Conservation (phyloP, 1,140 invertebrate genomes). For the Conus ventricosus region DNA sequence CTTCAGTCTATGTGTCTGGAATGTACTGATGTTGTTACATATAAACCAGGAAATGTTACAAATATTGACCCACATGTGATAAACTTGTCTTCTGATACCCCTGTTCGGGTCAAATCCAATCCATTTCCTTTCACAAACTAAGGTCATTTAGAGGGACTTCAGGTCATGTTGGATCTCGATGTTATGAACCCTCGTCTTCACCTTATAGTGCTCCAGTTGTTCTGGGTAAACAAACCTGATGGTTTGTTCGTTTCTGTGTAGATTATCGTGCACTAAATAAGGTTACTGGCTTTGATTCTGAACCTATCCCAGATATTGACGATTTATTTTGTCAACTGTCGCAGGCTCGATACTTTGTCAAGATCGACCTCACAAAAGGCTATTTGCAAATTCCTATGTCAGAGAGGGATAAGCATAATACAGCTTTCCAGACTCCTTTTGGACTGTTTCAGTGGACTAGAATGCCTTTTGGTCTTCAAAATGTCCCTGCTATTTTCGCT, state of each 20-base stretch:
- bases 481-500: no score
- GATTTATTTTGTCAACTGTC: slow-evolving; percentile 61
- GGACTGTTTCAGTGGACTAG: slow-evolving; percentile 51
- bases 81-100: no score
- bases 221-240: slow-evolving; percentile 74
- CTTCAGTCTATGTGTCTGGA: no score
- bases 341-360: slow-evolving; percentile 71
- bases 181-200: slow-evolving; percentile 65
- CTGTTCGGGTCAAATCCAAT: neutral
- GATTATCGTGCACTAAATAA: slow-evolving; percentile 74
- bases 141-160: slow-evolving; percentile 67
- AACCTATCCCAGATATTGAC: slow-evolving; percentile 48
- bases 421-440: slow-evolving; percentile 45
- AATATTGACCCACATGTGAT: no score
- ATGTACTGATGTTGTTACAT: no score
- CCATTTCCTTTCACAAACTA: neutral
- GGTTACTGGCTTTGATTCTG: slow-evolving; percentile 45
- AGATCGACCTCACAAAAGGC: slow-evolving; percentile 75
- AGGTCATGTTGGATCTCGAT: slow-evolving; percentile 67
- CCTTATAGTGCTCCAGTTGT: slow-evolving; percentile 78
- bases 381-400: slow-evolving; percentile 75
- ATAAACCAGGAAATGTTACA: no score
- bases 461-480: slow-evolving; percentile 58
- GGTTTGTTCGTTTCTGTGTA: slow-evolving; percentile 74
- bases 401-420: slow-evolving; percentile 39